A percentile compares a stretch with the other conserved stretches of the same genome.
Evolutionary conservation across 92 coral and sea anemone genomes (phyloP).

Genomic region (Epizoanthus stellaris): DNA sequence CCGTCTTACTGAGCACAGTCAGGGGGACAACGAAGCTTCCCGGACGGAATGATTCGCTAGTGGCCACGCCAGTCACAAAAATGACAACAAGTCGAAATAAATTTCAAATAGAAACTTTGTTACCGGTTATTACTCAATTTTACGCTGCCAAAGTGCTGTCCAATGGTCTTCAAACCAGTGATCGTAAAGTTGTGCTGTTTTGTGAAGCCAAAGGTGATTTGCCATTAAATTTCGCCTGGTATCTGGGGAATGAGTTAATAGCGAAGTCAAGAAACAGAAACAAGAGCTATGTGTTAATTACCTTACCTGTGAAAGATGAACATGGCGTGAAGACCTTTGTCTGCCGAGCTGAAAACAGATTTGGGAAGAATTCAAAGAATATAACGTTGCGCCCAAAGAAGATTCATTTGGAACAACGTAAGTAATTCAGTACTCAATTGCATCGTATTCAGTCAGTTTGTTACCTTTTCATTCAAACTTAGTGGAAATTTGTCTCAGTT

Average conservation of each 20-base stretch:
- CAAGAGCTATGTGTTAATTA: neutral
- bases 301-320: neutral
- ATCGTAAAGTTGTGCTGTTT: neutral
- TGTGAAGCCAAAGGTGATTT: neutral
- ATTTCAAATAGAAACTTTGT: neutral
- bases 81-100: neutral
- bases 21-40: neutral
- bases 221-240: neutral
- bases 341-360: constrained; percentile 2
- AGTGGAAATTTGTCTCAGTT: neutral
- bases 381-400: neutral
- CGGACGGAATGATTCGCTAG: neutral
- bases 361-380: neutral
- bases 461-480: neutral
- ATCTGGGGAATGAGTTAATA: neutral
- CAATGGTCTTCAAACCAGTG: neutral
- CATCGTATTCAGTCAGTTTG: neutral
- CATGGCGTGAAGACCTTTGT: neutral
- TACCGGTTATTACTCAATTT: neutral
- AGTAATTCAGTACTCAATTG: neutral
- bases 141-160: neutral
- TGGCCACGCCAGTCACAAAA: neutral
- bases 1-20: neutral
- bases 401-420: neutral
- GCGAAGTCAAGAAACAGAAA: neutral